Conservation (phyloP, 2,113 vertebrate genomes). For the Aviceda subcristata region DNA sequence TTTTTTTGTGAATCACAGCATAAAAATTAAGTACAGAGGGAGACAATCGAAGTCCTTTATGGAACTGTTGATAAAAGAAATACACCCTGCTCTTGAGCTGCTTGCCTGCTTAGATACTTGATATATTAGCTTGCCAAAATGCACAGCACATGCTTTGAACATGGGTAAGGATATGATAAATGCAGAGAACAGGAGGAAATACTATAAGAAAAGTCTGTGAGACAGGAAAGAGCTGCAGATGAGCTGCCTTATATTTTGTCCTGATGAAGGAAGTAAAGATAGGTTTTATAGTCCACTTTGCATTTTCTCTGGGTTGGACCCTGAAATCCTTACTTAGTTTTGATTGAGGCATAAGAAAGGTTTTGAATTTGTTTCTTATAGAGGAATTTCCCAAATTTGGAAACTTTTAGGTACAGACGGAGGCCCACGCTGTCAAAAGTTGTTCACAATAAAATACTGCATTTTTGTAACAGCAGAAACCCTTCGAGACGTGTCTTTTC, state of each 20-base stretch:
- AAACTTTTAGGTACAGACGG: background rate
- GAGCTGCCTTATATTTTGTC: background rate
- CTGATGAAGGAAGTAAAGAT: background rate
- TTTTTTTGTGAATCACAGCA: background rate
- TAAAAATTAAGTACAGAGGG: background rate
- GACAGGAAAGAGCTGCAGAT: background rate
- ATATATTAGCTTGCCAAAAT: background rate
- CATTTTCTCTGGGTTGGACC: background rate
- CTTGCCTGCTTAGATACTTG: background rate
- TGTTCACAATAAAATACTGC: background rate
- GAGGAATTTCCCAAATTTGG: background rate
- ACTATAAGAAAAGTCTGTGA: background rate
- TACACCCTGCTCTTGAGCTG: background rate
- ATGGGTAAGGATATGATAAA: background rate
- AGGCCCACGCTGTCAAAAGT: background rate
- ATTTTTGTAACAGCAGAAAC: background rate
- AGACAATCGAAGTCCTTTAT: background rate
- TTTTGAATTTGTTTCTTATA: background rate
- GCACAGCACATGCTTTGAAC: rapidly evolving
- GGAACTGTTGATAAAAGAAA: background rate
- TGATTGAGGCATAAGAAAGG: background rate
- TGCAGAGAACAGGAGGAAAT: background rate
- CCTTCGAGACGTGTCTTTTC: background rate
- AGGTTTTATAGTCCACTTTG: background rate
- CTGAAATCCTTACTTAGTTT: background rate